Base-by-base conservation (phyloP, 2,888 invertebrate species). In the Alviniconcha strummeri region DNA sequence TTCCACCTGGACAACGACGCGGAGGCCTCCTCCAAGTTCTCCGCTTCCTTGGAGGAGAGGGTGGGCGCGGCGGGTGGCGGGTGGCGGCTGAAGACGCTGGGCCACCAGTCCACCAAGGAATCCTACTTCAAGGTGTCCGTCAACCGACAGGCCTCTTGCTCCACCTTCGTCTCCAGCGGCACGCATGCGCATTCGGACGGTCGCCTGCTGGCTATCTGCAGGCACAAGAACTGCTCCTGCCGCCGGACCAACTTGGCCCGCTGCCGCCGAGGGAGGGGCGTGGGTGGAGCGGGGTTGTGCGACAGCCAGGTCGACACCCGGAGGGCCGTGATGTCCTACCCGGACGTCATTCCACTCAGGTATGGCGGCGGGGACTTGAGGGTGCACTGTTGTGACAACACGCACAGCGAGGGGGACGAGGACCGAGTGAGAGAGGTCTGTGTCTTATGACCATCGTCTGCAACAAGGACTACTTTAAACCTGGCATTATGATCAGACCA, bases 151-250 rank as follows among this genome's bases (percentile, higher is more conserved):
- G 9, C 84, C 64, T 67, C 85, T 76, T 56, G 81, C 80, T 76
- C 64, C 80, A 19, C 75, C n/a, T 79, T 77, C 55, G 80, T 80
- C 69, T 83, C 84, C 80, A 83, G 85, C 55, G 82, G 83, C 71
- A 85, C 83, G 75, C 87, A 87, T 83, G 86, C 87, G 77, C 87
- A 87, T 69, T 87, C 87, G 56, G 87, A 87, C 78, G 87, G 87
- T 71, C 84, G 87, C 36, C 79, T 87, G 75, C 84, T 85, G 67
- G 84, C 82, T 0, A 9, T 87, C 9, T 87, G 87, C 77, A 85
- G 87, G 36, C 87, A 87, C 64, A 86, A 85, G 77, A 86, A 86
- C 79, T 87, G 87, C 57, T 83, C 86, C 11, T 84, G 84, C 36
- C 82, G 85, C 4, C 84, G 85, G 0, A 83, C 83, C 17, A 83